Conservation (phyloP, 2,888 invertebrate species). For the Lypha dubia region DNA sequence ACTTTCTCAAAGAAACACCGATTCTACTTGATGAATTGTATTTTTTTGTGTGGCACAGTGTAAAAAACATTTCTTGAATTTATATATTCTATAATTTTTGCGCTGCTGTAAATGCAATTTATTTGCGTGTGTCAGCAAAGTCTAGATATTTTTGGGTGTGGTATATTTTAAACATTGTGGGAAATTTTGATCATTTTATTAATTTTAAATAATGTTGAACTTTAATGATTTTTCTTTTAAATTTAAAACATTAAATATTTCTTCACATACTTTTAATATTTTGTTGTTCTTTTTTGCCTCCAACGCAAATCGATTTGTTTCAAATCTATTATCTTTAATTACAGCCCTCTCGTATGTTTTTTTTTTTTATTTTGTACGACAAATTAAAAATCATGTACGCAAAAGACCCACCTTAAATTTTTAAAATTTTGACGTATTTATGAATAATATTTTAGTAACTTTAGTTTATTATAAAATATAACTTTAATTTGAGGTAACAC, state of each 20-base stretch:
- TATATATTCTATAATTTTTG: not conserved
- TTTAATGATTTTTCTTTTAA: not conserved
- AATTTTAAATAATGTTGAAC: not conserved
- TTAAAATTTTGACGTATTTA: conserved; percentile 14
- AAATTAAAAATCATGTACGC: conserved; percentile 38
- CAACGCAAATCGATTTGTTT: conserved; percentile 52
- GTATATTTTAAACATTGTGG: conserved; percentile 19
- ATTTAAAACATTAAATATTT: not conserved
- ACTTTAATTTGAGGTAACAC: not conserved
- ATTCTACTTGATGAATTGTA: too few relatives aligned
- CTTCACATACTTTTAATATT: not conserved
- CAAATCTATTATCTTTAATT: conserved; percentile 56
- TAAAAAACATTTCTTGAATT: not conserved
- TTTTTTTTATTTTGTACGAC: not conserved
- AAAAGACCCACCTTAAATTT: conserved; percentile 56
- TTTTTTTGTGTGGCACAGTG: too few relatives aligned
- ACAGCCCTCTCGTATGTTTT: conserved; percentile 10
- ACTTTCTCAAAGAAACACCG: too few relatives aligned
- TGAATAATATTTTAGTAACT: conserved; percentile 4
- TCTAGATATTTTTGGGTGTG: conserved; percentile 46
- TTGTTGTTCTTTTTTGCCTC: not conserved
- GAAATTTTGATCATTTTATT: conserved; percentile 39
- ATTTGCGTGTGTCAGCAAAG: conserved; percentile 16
- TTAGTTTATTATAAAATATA: conserved; percentile 24
- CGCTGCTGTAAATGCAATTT: not conserved